Evolutionary conservation across 2,888 invertebrate genomes (phyloP).

Genomic region (Melanchra persicariae): DNA sequence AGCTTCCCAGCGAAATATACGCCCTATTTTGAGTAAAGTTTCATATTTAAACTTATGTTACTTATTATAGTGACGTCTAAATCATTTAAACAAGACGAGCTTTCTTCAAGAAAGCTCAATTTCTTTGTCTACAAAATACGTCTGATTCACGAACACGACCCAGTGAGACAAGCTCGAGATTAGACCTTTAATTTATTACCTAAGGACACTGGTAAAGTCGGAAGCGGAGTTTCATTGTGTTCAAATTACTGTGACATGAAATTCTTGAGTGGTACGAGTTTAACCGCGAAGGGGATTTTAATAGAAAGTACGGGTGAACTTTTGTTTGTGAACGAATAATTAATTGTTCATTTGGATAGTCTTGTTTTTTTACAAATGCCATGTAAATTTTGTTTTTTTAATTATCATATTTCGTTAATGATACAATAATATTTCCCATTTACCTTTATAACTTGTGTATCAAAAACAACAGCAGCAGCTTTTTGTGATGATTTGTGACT

Average conservation of each 20-base stretch:
- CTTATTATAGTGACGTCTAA: not conserved
- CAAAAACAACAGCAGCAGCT: no score
- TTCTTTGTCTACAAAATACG: slow-evolving; percentile 61
- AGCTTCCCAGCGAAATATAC: not conserved
- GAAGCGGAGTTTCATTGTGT: slow-evolving; percentile 69
- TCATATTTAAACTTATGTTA: not conserved
- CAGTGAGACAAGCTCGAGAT: slow-evolving; percentile 67
- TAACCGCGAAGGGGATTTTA: slow-evolving; percentile 27
- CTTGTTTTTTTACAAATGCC: not conserved
- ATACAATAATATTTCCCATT: no score
- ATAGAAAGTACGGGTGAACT: not conserved
- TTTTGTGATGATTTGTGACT: no score
- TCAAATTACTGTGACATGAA: slow-evolving; percentile 64
- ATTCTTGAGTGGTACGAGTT: slow-evolving; percentile 54
- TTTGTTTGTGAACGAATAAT: slow-evolving; percentile 19
- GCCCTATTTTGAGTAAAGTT: not conserved
- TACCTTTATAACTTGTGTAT: no score
- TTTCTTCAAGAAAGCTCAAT: slow-evolving; percentile 27
- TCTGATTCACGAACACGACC: slow-evolving; percentile 69
- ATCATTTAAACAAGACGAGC: slow-evolving; percentile 28
- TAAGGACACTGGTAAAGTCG: slow-evolving; percentile 57
- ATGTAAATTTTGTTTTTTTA: no score
- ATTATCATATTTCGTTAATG: no score
- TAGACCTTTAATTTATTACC: slow-evolving; percentile 72
- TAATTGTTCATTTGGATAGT: not conserved